Percentiles rank a stretch among this genome's conserved stretches.
These are phyloP conservation scores for Pseudanteris insignis DNA, from an alignment of 2,888 invertebrate genomes.

Conservation along the genomic window DNA sequence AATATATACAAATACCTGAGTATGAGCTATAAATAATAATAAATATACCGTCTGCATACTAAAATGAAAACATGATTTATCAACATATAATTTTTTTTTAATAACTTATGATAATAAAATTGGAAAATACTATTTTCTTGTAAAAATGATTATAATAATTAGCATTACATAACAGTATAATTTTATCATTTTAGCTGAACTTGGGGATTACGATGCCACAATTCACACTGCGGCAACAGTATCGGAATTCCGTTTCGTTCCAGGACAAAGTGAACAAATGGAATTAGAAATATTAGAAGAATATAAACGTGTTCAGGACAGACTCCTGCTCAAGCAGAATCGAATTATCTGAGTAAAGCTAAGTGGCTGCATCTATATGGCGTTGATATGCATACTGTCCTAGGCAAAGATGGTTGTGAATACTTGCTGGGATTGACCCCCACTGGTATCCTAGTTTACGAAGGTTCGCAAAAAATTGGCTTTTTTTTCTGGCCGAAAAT, in stretches of 20 bases:
- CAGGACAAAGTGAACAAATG: conserved; percentile 95
- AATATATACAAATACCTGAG: too few relatives aligned
- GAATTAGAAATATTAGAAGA: conserved; percentile 94
- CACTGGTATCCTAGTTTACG: conserved; percentile 97
- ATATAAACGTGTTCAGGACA: conserved; percentile 87
- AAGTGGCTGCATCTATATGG: conserved; percentile 99
- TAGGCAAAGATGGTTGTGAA: conserved; percentile 96
- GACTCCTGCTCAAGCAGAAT: conserved; percentile 95
- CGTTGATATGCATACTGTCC: conserved; percentile 97
- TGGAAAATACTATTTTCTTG: too few relatives aligned
- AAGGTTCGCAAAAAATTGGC: conserved; percentile 95
- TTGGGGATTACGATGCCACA: conserved; percentile 94
- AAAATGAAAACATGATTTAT: too few relatives aligned
- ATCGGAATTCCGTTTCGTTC: conserved; percentile 97
- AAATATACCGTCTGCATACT: too few relatives aligned
- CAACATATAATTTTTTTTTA: too few relatives aligned
- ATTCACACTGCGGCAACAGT: conserved; percentile 96
- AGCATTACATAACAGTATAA: too few relatives aligned
- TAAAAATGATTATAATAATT: too few relatives aligned
- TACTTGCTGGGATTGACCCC: conserved; percentile 97
- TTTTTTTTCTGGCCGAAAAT: conserved; percentile 99
- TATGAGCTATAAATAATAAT: too few relatives aligned
- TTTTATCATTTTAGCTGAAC: conserved; percentile 84
- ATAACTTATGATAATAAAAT: too few relatives aligned
- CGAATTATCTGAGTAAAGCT: conserved; percentile 92